Evolutionary conservation across 64 coral and sea anemone species (phyloP), one percentile per base, ranked within the genome.

Genomic region (Dendrophyllia cribrosa): DNA sequence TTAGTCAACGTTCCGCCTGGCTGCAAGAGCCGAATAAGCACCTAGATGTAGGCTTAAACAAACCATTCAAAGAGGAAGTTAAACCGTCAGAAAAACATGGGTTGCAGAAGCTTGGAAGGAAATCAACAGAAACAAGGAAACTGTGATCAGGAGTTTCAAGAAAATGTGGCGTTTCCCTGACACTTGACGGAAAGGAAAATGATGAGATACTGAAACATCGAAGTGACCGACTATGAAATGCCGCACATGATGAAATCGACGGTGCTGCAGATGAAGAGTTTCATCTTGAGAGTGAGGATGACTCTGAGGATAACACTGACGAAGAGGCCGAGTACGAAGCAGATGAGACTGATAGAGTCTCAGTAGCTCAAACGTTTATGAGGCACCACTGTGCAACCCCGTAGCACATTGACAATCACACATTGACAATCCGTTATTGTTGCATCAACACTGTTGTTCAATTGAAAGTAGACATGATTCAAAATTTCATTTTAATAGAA

Each of bases 251-350:
- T 89, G 72, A 89, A 89, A 78, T 77, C 87, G 70, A 88, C 70
- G 74, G 87, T 78, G 87, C 87, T 89, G 72, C 87, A 89, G 87
- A 89, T 78, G 87, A 77, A 78, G 87, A 89, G 87, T 89, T 89
- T 89, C 74, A 66, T 89, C 56, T 89, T 78, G 87, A 34, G 34
- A 34, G 34, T 34, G 34, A 34, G 34, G 34, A 34, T 34, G 34
- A 34, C 34, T 34, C 34, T 34, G 87, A 78, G 87, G 87, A 89
- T 77, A 89, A 89, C 16, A 72, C 87, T 16, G 74, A 89, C 87
- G 87, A 89, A 89, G 87, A 89, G 87, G 87, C 87, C 73, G 87
- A 89, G 87, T 89, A 77, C 72, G 56, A 89, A 89, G 87, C 87
- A 88, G 86, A 88, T 76, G 86, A 76, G 86, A 76, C 86, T 84